Evolutionary conservation across 2,888 invertebrate genomes (phyloP), one percentile per base, ranked within the genome.

Genomic region (Sarcophaga rosellei): DNA sequence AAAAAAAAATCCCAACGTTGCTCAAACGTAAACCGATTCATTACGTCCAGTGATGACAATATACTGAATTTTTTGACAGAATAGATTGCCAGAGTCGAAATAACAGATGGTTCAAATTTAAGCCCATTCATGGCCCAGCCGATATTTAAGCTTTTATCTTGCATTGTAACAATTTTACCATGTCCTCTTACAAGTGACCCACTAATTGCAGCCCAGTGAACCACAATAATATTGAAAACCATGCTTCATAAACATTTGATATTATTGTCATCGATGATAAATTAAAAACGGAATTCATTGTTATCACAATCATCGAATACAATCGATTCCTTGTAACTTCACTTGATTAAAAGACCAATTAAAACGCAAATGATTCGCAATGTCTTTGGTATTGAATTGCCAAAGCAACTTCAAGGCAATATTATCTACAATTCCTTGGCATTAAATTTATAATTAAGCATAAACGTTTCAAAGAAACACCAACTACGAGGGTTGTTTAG

Each of bases 161-260:
- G 10, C 11, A 15, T 35, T 65, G 3, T 5, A 10, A 47, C 21
- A 25, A 63, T 70, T 70, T 65, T 25, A 61, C 59, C 44, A 69
- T 70, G 20, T 6, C 63, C 65, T 61, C 11, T n/a, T 21, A 1
- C 21, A 11, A 45, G 10, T 76, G 82, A 82, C 63, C 76, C 70
- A n/a, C 35, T 68, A n/a, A 15, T 45, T 44, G 25, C 53, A 66
- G 68, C 8, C 2, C 6, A 62, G 47, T 25, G 25, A 21, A 69
- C 17, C 25, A 63, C n/a, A 47, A 23, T 25, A 20, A 35, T 70
- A n/a, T 17, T 11, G 44, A 5, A 35, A 15, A 47, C 3, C 20
- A 70, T 11, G 20, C 12, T 15, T 1, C 3, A 15, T 17, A 45
- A 70, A 66, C 70, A 76, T 65, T 4, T 21, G 12, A 53, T 47